Evolutionary conservation across 2,888 invertebrate genomes (phyloP), one percentile per base, ranked within the genome.

Genomic region (Catonia carolina): DNA sequence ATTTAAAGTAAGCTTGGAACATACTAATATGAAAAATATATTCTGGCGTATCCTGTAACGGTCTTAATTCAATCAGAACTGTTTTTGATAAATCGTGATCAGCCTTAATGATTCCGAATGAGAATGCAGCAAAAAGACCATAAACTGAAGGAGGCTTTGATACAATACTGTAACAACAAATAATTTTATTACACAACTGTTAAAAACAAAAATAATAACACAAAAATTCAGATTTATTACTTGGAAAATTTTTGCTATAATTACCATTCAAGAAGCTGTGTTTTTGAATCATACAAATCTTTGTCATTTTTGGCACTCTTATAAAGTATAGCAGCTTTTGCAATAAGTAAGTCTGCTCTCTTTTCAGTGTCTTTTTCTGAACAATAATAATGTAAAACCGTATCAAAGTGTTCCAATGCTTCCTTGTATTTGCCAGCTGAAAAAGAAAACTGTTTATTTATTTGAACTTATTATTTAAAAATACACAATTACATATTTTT

Each of bases 91-190:
- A 74, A 67, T 85, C 82, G 56, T 77, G 72, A 68, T 93, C 91
- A 27, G 79, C 74, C 69, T 89, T 85, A 12, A 90, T 73, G 59
- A 92, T 76, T 12, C 89, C 91, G 49, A 92, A 73, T 0, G 90
- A 82, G 69, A 88, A 86, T 33, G 89, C 82, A 1, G 91, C 89
- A 68, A 86, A 82, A 39, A 91, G 75, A 52, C 87, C 88, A 70
- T 83, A 78, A 41, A 88, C 79, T 15, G 86, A 85, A 14, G 86
- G 83, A 14, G 77, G 76, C 60, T 74, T 68, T 41, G 75, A 68
- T 64, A 77, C 74, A 42, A 75, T 71, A 60, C 71, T 71, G 63
- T 36, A 64, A 64, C 49, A 14, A 48, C 12, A 52, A 31, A 42
- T 27, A 41, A 36, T 59, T 15, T 41, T 12, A 45, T 53, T 35